phyloP scores from a whole-genome alignment of 2,888 invertebrate species.

The Athripsodes cinereus region DNA sequence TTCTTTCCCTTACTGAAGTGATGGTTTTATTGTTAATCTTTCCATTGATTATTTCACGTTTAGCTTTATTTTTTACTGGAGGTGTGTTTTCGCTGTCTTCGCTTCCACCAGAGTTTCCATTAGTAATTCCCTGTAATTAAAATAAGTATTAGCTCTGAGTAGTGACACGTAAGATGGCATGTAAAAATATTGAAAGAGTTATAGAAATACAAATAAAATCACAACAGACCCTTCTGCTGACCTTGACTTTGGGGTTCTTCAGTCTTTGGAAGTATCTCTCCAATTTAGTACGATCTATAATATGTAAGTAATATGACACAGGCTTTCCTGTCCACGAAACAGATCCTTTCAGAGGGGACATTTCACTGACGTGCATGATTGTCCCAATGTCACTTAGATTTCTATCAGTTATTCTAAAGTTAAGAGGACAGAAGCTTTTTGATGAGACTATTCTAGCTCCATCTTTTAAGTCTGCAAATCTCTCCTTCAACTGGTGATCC shows the following conservation, averaged over 20 bases:
- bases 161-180: too few relatives aligned
- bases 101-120: slow-evolving; percentile 24
- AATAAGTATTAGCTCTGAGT: too few relatives aligned
- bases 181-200: too few relatives aligned
- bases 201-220: slow-evolving; percentile 6
- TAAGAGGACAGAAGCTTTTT: slow-evolving; percentile 97
- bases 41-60: slow-evolving; percentile 22
- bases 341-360: slow-evolving; percentile 90
- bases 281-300: slow-evolving; percentile 94
- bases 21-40: slow-evolving; percentile 14
- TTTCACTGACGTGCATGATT: slow-evolving; percentile 96
- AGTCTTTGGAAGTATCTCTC: slow-evolving; percentile 94
- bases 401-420: slow-evolving; percentile 96
- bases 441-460: slow-evolving; percentile 97
- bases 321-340: slow-evolving; percentile 99
- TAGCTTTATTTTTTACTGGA: slow-evolving; percentile 21
- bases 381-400: slow-evolving; percentile 98
- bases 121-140: slow-evolving; percentile 20
- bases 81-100: slow-evolving; percentile 27
- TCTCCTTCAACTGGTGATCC: slow-evolving; percentile 92
- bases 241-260: slow-evolving; percentile 81
- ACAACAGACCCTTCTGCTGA: slow-evolving; percentile 52
- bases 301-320: slow-evolving; percentile 97
- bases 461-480: slow-evolving; percentile 93
- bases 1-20: slow-evolving; percentile 16